Conservation (phyloP, 2,888 invertebrate species). For the Ectobius pallidus region DNA sequence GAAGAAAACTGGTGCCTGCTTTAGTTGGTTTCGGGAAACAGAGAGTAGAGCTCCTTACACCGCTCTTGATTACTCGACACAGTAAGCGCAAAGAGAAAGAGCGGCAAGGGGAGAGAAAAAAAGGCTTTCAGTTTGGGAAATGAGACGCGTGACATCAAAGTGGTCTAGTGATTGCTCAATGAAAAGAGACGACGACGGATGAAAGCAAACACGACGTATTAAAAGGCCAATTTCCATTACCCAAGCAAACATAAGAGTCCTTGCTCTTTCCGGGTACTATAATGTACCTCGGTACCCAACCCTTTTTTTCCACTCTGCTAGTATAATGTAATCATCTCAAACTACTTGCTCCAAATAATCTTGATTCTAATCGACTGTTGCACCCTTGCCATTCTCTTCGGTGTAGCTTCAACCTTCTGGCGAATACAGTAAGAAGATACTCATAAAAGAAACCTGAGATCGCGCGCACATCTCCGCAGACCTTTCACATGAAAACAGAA, state of each 20-base stretch:
- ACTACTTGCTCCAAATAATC: neutral
- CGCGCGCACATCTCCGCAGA: no score
- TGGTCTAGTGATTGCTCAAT: conserved; percentile 32
- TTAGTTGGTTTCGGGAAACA: no score
- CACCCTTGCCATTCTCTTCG: neutral
- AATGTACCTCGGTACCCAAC: neutral
- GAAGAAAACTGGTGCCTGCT: no score
- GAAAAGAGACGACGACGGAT: conserved; percentile 30
- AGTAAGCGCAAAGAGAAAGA: neutral
- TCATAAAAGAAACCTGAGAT: no score
- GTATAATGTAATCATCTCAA: neutral
- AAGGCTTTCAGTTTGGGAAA: conserved; percentile 29
- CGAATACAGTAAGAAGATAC: no score
- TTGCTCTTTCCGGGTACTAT: conserved; percentile 9
- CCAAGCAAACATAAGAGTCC: conserved; percentile 21
- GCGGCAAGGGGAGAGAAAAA: neutral
- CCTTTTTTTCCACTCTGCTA: neutral
- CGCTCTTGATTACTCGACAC: no score
- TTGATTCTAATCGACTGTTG: neutral
- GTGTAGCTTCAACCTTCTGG: neutral
- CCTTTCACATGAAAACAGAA: no score
- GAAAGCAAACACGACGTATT: conserved; percentile 31
- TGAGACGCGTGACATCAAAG: conserved; percentile 28
- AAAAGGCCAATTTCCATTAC: conserved; percentile 36
- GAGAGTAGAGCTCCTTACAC: no score